Percentiles rank a stretch among this genome's conserved stretches.
phyloP scores from a whole-genome alignment of 2,888 invertebrate species.

The Iselma pallidipennis region DNA sequence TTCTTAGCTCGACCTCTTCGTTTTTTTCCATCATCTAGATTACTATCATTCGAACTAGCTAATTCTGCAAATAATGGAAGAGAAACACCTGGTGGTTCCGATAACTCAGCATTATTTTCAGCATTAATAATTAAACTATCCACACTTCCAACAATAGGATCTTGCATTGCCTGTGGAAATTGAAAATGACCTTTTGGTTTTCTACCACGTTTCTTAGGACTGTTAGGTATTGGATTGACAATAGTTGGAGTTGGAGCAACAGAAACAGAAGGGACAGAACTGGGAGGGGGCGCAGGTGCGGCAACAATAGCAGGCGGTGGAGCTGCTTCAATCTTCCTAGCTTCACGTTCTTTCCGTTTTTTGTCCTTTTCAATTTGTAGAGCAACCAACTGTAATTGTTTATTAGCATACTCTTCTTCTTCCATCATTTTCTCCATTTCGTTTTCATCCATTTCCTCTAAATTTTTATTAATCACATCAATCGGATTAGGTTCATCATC shows the following conservation, averaged over 20 bases:
- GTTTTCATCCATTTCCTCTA: slow-evolving; percentile 57
- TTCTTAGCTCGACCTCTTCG: slow-evolving; percentile 57
- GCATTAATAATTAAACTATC: slow-evolving; percentile 38
- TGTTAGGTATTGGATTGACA: neutral
- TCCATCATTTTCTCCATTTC: slow-evolving; percentile 61
- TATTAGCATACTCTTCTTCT: slow-evolving; percentile 64
- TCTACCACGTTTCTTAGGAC: slow-evolving; percentile 42
- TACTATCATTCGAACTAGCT: slow-evolving; percentile 4
- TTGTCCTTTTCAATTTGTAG: slow-evolving; percentile 60
- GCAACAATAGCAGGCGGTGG: too few species aligned
- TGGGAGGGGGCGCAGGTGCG: too few species aligned
- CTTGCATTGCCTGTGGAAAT: slow-evolving; percentile 20
- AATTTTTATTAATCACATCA: slow-evolving; percentile 48
- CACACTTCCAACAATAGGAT: slow-evolving; percentile 40
- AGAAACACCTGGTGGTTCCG: slow-evolving; percentile 50
- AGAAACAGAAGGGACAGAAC: neutral
- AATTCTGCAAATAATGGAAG: slow-evolving; percentile 47
- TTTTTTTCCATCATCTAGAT: slow-evolving; percentile 45
- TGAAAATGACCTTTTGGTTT: slow-evolving; percentile 39
- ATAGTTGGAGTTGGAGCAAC: neutral
- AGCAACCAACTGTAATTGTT: slow-evolving; percentile 59
- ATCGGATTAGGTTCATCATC: slow-evolving; percentile 50
- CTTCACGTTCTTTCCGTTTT: slow-evolving; percentile 61
- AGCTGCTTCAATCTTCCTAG: slow-evolving; percentile 34
- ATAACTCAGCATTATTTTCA: slow-evolving; percentile 47